Evolutionary conservation across 1,140 invertebrate genomes (phyloP).

Genomic region (Drosophila hydei): DNA sequence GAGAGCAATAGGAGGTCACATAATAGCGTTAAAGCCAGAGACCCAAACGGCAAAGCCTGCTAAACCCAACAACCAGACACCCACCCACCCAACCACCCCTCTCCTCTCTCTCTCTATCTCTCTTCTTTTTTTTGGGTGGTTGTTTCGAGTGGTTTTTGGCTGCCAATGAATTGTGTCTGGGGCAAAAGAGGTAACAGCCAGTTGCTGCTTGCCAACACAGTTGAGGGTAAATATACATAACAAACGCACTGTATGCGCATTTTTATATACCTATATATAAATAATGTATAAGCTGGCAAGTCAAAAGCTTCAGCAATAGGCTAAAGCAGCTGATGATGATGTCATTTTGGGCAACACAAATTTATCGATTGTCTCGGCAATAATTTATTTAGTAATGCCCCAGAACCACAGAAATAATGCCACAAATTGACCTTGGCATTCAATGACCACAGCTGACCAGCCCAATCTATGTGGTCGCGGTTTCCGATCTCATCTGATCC

Average conservation of each 20-base stretch:
- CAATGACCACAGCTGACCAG: conserved; percentile 28
- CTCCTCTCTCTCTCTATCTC: too few relatives aligned
- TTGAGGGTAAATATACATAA: conserved; percentile 58
- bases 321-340: conserved; percentile 57
- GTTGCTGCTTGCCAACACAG: conserved; percentile 66
- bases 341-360: conserved; percentile 59
- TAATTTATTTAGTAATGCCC: conserved; percentile 72
- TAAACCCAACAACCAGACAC: background rate
- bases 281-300: conserved; percentile 66
- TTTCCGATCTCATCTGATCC: background rate
- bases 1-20: conserved; percentile 68
- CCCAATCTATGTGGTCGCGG: background rate
- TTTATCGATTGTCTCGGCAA: conserved; percentile 71
- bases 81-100: background rate
- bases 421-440: conserved; percentile 63
- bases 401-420: conserved; percentile 35
- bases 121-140: conserved; percentile 41
- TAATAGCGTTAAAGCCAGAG: conserved; percentile 53
- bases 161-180: conserved; percentile 65
- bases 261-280: conserved; percentile 46
- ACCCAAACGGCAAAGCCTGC: conserved; percentile 3
- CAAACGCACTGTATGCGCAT: conserved; percentile 65
- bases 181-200: conserved; percentile 63
- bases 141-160: conserved; percentile 62
- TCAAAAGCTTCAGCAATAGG: conserved; percentile 54